Percentiles rank a stretch among this genome's conserved stretches.
Evolutionary conservation across 2,113 vertebrate species (phyloP).

Genomic region (Ciconia stormi): DNA sequence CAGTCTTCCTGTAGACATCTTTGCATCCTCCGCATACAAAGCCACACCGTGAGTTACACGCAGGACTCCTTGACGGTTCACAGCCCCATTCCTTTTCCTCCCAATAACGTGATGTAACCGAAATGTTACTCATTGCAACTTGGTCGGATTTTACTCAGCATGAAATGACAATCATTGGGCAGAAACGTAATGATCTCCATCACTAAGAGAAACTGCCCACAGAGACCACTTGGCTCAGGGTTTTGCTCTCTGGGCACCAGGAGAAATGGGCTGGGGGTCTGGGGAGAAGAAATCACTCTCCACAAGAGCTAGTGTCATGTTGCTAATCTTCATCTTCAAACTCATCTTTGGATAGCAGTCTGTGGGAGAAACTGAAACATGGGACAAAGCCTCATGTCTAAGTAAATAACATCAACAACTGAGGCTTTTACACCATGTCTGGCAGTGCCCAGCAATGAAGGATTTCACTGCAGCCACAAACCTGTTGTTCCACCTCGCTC

Average conservation of each 20-base stretch:
- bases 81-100: background rate
- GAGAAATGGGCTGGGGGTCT: background rate
- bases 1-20: background rate
- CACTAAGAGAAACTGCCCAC: background rate
- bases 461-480: slow-evolving; percentile 34
- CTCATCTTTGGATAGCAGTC: background rate
- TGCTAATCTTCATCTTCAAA: slow-evolving; percentile 2
- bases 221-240: background rate
- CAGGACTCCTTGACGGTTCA: background rate
- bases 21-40: background rate
- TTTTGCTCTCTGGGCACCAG: background rate
- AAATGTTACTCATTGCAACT: background rate
- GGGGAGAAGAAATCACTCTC: background rate
- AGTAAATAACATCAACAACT: slow-evolving; percentile 4
- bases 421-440: background rate
- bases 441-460: background rate
- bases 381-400: background rate
- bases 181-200: background rate
- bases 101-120: background rate
- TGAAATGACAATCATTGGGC: background rate
- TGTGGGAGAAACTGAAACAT: slow-evolving; percentile 4
- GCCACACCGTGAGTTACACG: background rate
- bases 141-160: background rate
- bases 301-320: background rate
- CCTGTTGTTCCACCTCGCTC: slow-evolving; percentile 25